Percentiles rank a stretch among this genome's conserved stretches.
phyloP scores from a whole-genome alignment of 2,797 vertebrate genomes.

The Remorina albescens region DNA sequence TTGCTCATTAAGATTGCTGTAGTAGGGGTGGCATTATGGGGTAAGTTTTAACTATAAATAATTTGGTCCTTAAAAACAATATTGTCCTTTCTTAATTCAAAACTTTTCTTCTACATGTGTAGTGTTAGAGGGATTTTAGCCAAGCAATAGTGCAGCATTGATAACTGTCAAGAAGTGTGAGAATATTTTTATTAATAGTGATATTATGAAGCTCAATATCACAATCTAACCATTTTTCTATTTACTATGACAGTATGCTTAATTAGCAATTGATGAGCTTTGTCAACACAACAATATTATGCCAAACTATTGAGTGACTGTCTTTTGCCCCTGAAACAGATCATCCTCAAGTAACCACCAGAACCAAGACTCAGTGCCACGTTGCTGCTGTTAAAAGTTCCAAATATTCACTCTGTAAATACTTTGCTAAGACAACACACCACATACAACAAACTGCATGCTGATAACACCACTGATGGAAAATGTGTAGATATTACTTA shows the following conservation, averaged over 20 bases:
- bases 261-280: not conserved
- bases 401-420: conserved; percentile 74
- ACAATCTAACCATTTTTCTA: conserved; percentile 1
- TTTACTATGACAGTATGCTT: not conserved
- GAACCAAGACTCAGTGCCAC: conserved; percentile 89
- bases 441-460: conserved; percentile 88
- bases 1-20: too few relatives aligned
- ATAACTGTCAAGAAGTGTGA: not conserved
- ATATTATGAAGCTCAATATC: not conserved
- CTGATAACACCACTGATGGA: conserved; percentile 87
- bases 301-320: conserved; percentile 50
- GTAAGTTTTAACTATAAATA: not conserved
- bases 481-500: conserved; percentile 58
- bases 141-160: too few relatives aligned
- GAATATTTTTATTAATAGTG: not conserved
- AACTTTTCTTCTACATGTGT: too few relatives aligned
- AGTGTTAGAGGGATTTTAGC: too few relatives aligned
- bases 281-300: conserved; percentile 11
- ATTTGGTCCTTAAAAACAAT: not conserved
- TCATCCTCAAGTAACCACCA: conserved; percentile 98
- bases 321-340: conserved; percentile 87
- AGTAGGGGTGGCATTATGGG: too few relatives aligned
- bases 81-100: too few relatives aligned
- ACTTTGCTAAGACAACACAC: conserved; percentile 62
- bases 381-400: conserved; percentile 88